Evolutionary conservation across 2,888 invertebrate species (phyloP).

Genomic region (Diarsia rubi): DNA sequence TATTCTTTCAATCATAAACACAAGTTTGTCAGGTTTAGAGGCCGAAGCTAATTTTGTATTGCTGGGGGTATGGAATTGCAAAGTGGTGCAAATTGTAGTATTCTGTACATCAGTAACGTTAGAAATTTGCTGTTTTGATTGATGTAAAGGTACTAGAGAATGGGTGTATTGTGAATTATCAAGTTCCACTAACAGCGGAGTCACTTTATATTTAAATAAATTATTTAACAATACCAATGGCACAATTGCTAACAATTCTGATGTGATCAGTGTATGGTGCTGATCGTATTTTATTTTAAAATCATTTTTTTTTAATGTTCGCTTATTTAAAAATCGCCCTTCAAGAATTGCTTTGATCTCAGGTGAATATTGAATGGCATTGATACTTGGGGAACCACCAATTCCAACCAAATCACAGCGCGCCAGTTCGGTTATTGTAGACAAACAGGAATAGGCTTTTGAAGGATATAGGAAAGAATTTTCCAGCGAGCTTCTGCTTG

Average conservation of each 20-base stretch:
- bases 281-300: slow-evolving; percentile 27
- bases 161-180: slow-evolving; percentile 2
- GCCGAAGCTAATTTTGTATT: slow-evolving; percentile 42
- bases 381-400: slow-evolving; percentile 34
- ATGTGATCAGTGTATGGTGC: neutral
- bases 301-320: neutral
- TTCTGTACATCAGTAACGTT: slow-evolving; percentile 9
- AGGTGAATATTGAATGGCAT: slow-evolving; percentile 29
- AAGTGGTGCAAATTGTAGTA: slow-evolving; percentile 61
- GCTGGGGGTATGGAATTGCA: slow-evolving; percentile 65
- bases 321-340: slow-evolving; percentile 63
- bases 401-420: slow-evolving; percentile 58
- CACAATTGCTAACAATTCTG: slow-evolving; percentile 48
- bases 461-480: slow-evolving; percentile 47
- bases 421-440: slow-evolving; percentile 71
- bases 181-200: slow-evolving; percentile 7
- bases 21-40: slow-evolving; percentile 44
- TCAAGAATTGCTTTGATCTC: slow-evolving; percentile 56
- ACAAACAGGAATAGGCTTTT: slow-evolving; percentile 67
- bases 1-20: slow-evolving; percentile 51
- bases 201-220: slow-evolving; percentile 24
- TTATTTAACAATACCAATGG: slow-evolving; percentile 27
- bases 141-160: slow-evolving; percentile 7
- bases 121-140: slow-evolving; percentile 12
- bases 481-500: slow-evolving; percentile 44